Evolutionary conservation across 2,113 vertebrate genomes (phyloP).

Genomic region (Pterophyllum scalare): DNA sequence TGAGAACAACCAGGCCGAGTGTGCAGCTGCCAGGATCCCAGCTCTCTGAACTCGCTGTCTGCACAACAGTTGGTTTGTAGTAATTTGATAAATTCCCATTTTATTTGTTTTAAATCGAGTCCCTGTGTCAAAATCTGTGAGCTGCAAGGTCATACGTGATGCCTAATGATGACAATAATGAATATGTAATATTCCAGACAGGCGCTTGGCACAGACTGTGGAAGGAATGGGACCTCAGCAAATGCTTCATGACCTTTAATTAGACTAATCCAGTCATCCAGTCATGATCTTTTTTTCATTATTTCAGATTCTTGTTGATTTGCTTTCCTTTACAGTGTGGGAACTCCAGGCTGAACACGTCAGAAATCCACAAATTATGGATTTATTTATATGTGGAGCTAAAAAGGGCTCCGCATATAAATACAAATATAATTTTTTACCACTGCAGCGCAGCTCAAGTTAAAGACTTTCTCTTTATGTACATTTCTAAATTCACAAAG

Average conservation of each 20-base stretch:
- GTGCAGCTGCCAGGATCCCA: neutral
- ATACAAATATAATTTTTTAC: constrained; percentile 21
- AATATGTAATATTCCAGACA: neutral
- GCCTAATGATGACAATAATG: neutral
- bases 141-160: neutral
- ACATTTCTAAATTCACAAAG: constrained; percentile 28
- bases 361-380: neutral
- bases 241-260: neutral
- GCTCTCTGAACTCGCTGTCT: neutral
- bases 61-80: neutral
- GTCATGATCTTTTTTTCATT: neutral
- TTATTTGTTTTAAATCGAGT: neutral
- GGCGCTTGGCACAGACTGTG: neutral
- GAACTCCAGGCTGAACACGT: neutral
- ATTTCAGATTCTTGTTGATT: neutral
- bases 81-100: neutral
- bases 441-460: neutral
- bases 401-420: constrained; percentile 21
- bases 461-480: constrained; percentile 8
- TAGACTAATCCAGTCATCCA: neutral
- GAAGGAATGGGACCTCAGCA: neutral
- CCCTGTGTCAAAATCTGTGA: neutral
- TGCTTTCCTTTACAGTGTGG: neutral
- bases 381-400: neutral
- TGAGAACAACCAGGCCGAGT: neutral